Evolutionary conservation across 2,888 invertebrate species (phyloP).

Genomic region (Terebella lapidaria): DNA sequence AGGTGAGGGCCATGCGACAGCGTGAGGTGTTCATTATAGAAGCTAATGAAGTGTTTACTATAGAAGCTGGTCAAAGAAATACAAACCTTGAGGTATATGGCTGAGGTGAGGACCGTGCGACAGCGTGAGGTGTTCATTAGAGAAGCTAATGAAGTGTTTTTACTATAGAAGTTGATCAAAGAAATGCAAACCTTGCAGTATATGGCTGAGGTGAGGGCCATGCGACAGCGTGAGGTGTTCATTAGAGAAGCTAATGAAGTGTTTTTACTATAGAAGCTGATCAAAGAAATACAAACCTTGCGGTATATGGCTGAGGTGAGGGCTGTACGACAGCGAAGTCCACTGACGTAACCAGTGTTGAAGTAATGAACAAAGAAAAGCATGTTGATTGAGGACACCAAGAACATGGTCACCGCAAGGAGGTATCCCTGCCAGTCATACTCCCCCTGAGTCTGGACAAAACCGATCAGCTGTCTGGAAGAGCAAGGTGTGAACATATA

Average conservation of each 20-base stretch:
- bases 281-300: no score
- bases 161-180: no score
- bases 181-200: slow-evolving; percentile 28
- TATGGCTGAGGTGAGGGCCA: slow-evolving; percentile 23
- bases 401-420: slow-evolving; percentile 18
- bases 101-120: slow-evolving; percentile 52
- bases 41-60: no score
- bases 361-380: slow-evolving; percentile 21
- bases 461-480: slow-evolving; percentile 18
- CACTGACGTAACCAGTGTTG: slow-evolving; percentile 18
- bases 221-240: slow-evolving; percentile 15
- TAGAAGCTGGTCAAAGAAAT: no score
- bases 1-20: slow-evolving; percentile 52
- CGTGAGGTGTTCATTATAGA: no score
- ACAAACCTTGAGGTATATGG: slow-evolving; percentile 56
- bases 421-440: slow-evolving; percentile 26
- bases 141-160: no score
- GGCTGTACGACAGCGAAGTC: slow-evolving; percentile 21
- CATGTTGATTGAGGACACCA: slow-evolving; percentile 9
- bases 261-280: no score
- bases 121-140: no score
- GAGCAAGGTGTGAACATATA: slow-evolving; percentile 2
- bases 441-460: slow-evolving; percentile 13
- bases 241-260: no score
- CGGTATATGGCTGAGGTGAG: slow-evolving; percentile 24